Base-by-base conservation (phyloP, 2,113 vertebrate genomes). In the Ochotona princeps region DNA sequence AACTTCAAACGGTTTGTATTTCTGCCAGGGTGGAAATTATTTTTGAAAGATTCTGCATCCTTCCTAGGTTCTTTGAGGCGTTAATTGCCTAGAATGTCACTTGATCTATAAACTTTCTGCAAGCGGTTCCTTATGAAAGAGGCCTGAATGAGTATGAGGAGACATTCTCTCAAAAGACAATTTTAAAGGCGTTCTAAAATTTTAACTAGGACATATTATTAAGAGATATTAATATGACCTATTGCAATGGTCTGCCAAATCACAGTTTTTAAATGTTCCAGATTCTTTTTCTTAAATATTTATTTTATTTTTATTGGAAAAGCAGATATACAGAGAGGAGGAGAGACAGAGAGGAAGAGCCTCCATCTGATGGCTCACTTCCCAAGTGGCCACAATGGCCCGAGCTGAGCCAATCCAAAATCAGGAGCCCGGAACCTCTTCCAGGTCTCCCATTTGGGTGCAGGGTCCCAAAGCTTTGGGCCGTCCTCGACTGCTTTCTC, bases 1-100 rank as follows among this genome's bases (percentile, higher is more conserved):
- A 94, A 83, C 95, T 96, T 96, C 84, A 92, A 47, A 83, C 91
- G 91, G 76, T 94, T 93, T 97, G 93, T 93, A 95, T 95, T 97
- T 87, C 91, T 96, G 87, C 94, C 92, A 94, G 30, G 35, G 81
- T 79, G 21, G 61, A 96, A 94, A 95, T 95, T 92, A 96, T 89
- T 97, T 94, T 94, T 92, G 83, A 97, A 96, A 96, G 87, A 12
- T 44, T 87, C 61, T 67, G 91, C 89, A 92, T 93, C 94, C 21
- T 91, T 90, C 30, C 73, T 85, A 38, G 81, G 63, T 66, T 94
- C 89, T 96, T 83, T 95, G 84, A 97, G 91, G 74, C 78, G 69
- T 94, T 97, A 95, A 96, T 97, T 96, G 93, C 93, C 78, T 94
- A 47, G 84, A 85, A 54, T 90, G 93, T 96, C 96, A 95, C 91